Evolutionary conservation across 2,113 vertebrate genomes (phyloP), one percentile per base, ranked within the genome.

Genomic region (Glaucomys volans): DNA sequence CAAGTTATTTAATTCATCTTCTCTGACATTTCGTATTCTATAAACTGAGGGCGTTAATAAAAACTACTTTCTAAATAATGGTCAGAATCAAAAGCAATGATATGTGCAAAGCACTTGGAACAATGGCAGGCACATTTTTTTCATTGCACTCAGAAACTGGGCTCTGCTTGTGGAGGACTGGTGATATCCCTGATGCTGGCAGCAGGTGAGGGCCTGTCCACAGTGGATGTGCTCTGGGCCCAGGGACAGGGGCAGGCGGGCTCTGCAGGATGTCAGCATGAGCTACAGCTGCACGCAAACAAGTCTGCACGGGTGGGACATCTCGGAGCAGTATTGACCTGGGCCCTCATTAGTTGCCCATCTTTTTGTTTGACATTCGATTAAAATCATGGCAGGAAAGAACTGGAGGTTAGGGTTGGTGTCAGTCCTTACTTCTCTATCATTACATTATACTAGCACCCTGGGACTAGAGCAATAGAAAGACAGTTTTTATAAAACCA

Each of bases 401-500:
- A 96, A 83, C 90, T 24, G 16, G 67, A 84, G 57, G 75, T 97
- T 76, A 77, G 54, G 69, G 64, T 77, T 82, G 93, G 22, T 95
- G 86, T 96, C 95, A 95, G 92, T 95, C 75, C 79, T 91, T 90
- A 66, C 67, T 83, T 97, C 80, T 93, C 83, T 93, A 67, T 94
- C 92, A 93, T 93, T 69, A 57, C 83, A 86, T 95, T 96, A 91
- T 93, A 90, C 71, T 94, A 74, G 74, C 64, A 72, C 8, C 80
- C 87, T 95, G 97, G 92, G 94, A 97, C 67, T 54, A 71, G 69
- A 50, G 87, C 92, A 82, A 96, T 84, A 87, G 92, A 91, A 97
- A 95, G 95, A 95, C 92, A 95, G 87, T 96, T 97, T 97, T 97
- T 95, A 95, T 89, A 95, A 93, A 75, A 90, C 81, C 44, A 87